Evolutionary conservation across 2,113 vertebrate genomes (phyloP).

Genomic region (Protobothrops flavoviridis): DNA sequence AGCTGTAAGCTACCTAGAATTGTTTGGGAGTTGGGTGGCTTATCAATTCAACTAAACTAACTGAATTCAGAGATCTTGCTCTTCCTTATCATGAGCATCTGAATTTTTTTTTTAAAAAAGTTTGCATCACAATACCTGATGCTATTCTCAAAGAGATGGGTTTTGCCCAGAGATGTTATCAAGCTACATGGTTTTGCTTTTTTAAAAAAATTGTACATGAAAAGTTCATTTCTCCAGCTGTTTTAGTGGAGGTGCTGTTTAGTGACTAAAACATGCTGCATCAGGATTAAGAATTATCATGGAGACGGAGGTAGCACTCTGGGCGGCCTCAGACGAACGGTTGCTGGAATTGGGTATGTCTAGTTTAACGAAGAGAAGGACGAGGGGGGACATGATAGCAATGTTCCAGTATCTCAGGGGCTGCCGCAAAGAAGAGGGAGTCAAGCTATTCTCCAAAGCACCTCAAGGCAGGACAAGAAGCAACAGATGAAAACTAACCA

Average conservation of each 20-base stretch:
- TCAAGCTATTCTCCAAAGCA: too few species aligned
- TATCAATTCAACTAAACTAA: slow-evolving; percentile 27
- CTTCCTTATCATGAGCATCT: slow-evolving; percentile 51
- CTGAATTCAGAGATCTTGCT: slow-evolving; percentile 47
- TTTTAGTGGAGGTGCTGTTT: slow-evolving; percentile 45
- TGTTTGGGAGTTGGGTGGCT: background rate
- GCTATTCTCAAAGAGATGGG: slow-evolving; percentile 32
- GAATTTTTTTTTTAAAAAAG: slow-evolving; percentile 32
- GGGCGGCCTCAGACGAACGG: too few species aligned
- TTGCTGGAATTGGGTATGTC: too few species aligned
- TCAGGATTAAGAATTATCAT: slow-evolving; percentile 18
- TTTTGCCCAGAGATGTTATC: slow-evolving; percentile 35
- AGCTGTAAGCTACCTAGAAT: slow-evolving; percentile 44
- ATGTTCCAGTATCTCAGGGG: too few species aligned
- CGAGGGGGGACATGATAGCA: too few species aligned
- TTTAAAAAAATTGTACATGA: slow-evolving; percentile 15
- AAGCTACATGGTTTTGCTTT: slow-evolving; percentile 22
- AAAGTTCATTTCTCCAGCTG: slow-evolving; percentile 6
- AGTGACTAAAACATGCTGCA: background rate
- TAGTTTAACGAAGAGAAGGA: too few species aligned
- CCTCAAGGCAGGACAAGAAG: too few species aligned
- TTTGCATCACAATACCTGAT: slow-evolving; percentile 45
- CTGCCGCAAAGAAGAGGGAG: too few species aligned
- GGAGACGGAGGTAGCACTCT: background rate
- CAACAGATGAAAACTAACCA: too few species aligned